phyloP scores from a whole-genome alignment of 2,113 vertebrate species.

The Arothron firmamentum region DNA sequence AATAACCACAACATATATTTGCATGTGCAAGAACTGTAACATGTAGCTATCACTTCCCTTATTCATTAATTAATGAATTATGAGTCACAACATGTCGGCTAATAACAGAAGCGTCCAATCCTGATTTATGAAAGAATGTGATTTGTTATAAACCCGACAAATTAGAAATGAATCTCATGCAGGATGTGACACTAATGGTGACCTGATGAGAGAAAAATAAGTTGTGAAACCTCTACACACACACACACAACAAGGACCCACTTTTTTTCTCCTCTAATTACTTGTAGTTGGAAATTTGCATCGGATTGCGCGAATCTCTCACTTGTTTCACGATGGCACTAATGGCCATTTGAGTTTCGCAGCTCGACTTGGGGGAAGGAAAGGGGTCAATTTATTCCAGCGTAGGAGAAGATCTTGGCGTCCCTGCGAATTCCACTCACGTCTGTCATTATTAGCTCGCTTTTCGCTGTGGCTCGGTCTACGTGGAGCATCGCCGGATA shows the following conservation, averaged over 20 bases:
- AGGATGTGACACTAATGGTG: not conserved
- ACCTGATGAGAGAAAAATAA: slow-evolving; percentile 15
- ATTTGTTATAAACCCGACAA: not conserved
- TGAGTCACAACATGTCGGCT: too few species aligned
- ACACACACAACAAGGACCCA: slow-evolving; percentile 11
- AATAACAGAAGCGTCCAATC: too few species aligned
- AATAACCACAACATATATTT: too few species aligned
- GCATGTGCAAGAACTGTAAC: too few species aligned
- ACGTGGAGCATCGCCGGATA: slow-evolving; percentile 11
- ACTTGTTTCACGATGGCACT: slow-evolving; percentile 39
- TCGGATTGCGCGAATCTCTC: slow-evolving; percentile 29
- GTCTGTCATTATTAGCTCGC: not conserved
- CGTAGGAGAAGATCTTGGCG: slow-evolving; percentile 22
- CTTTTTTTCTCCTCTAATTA: slow-evolving; percentile 34
- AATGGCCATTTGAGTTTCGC: slow-evolving; percentile 32
- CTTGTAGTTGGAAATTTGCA: slow-evolving; percentile 47
- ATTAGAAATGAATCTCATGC: slow-evolving; percentile 7
- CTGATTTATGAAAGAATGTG: too few species aligned
- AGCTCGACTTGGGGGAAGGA: slow-evolving; percentile 19
- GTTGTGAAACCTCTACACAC: slow-evolving; percentile 8
- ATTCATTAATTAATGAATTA: too few species aligned
- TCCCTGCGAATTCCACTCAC: slow-evolving; percentile 7
- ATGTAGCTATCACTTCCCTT: too few species aligned
- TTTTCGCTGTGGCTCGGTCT: slow-evolving; percentile 12
- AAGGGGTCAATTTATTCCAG: slow-evolving; percentile 47